Evolutionary conservation across 2,888 invertebrate species (phyloP).

Genomic region (Crioceris asparagi): DNA sequence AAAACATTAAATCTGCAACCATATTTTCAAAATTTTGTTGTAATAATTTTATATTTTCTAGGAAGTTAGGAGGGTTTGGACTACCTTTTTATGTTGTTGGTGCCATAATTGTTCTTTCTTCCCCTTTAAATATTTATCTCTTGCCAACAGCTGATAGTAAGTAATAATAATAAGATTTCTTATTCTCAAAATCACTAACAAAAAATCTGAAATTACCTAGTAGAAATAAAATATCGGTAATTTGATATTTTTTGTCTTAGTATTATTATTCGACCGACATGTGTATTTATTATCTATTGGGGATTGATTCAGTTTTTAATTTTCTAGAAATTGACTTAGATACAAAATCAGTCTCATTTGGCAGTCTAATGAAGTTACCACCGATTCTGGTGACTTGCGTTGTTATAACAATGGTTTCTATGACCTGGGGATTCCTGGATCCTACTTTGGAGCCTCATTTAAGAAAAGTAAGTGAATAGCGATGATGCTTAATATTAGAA

Average conservation of each 20-base stretch:
- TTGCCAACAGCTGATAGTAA: constrained; percentile 51
- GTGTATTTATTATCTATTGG: no score
- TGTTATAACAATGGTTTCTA: constrained; percentile 58
- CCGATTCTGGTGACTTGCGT: constrained; percentile 57
- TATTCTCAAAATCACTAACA: no score
- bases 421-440: constrained; percentile 65
- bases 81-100: constrained; percentile 69
- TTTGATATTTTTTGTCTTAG: no score
- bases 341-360: constrained; percentile 46
- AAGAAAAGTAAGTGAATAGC: constrained; percentile 37
- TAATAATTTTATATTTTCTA: constrained; percentile 38
- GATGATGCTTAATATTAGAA: background rate
- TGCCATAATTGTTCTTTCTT: constrained; percentile 49
- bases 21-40: constrained; percentile 4
- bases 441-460: constrained; percentile 67
- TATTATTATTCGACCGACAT: no score
- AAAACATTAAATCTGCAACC: background rate
- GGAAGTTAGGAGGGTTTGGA: constrained; percentile 69
- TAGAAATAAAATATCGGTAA: no score
- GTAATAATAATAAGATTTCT: no score
- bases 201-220: no score
- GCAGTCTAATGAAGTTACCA: constrained; percentile 52
- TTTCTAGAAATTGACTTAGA: constrained; percentile 36
- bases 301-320: no score
- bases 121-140: constrained; percentile 51